Conservation (phyloP, 2,888 invertebrate species). For the Synanthedon vespiformis region DNA sequence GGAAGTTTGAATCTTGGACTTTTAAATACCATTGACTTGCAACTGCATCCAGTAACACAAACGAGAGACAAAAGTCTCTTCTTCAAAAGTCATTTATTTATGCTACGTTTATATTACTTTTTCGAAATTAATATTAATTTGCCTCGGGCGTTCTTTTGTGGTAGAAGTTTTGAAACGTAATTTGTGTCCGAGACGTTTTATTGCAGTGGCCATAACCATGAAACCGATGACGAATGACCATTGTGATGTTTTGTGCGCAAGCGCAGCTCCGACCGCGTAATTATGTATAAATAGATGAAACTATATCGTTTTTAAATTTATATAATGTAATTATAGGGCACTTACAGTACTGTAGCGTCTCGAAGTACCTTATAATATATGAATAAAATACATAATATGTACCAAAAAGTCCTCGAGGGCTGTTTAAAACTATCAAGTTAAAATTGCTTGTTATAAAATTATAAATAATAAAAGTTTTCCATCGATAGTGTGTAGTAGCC, state of each 20-base stretch:
- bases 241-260: conserved; percentile 7
- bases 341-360: conserved; percentile 37
- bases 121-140: neutral
- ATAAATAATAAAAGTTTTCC: conserved; percentile 50
- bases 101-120: too few relatives aligned
- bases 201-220: too few relatives aligned
- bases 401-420: conserved; percentile 32
- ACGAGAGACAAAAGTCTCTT: too few relatives aligned
- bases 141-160: neutral
- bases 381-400: conserved; percentile 18
- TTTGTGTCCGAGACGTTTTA: neutral
- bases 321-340: conserved; percentile 33
- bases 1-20: too few relatives aligned
- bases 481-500: conserved; percentile 39
- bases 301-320: conserved; percentile 53
- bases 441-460: conserved; percentile 54
- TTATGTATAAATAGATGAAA: conserved; percentile 56
- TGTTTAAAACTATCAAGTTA: conserved; percentile 31
- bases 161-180: neutral
- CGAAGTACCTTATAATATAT: conserved; percentile 33
- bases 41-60: too few relatives aligned
- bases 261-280: conserved; percentile 25
- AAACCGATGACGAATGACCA: too few relatives aligned
- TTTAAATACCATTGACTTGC: too few relatives aligned
- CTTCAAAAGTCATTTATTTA: too few relatives aligned